phyloP scores from a whole-genome alignment of 2,797 vertebrate genomes.

The Atherinosoma microstoma region DNA sequence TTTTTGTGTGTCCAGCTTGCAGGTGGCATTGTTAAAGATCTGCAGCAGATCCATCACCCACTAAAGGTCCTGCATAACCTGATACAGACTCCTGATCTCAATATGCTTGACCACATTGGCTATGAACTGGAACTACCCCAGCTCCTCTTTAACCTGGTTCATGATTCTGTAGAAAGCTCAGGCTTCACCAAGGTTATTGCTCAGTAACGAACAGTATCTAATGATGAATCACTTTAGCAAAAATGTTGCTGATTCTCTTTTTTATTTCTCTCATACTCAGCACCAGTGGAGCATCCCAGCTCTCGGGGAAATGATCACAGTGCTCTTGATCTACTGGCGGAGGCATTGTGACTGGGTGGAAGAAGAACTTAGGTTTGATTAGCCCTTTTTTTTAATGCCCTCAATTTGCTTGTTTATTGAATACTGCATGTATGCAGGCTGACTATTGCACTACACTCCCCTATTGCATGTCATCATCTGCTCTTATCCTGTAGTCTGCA shows the following conservation, averaged over 20 bases:
- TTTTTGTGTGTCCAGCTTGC: slow-evolving; percentile 79
- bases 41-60: slow-evolving; percentile 71
- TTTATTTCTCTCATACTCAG: slow-evolving; percentile 64
- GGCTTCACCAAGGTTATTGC: slow-evolving; percentile 80
- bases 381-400: neutral
- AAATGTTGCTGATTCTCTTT: neutral
- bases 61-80: slow-evolving; percentile 85
- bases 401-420: neutral
- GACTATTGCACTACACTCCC: neutral
- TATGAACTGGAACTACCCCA: slow-evolving; percentile 81
- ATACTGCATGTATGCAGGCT: neutral
- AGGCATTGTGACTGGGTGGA: slow-evolving; percentile 79
- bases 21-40: slow-evolving; percentile 78
- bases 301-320: slow-evolving; percentile 81
- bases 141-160: slow-evolving; percentile 82
- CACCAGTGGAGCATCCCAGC: slow-evolving; percentile 80
- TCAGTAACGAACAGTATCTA: neutral
- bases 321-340: slow-evolving; percentile 84
- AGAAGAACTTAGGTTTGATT: slow-evolving; percentile 72
- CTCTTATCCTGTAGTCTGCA: slow-evolving; percentile 66
- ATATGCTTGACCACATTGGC: slow-evolving; percentile 70
- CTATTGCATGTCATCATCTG: slow-evolving; percentile 1
- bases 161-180: slow-evolving; percentile 77
- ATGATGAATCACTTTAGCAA: neutral
- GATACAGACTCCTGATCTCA: slow-evolving; percentile 72